Evolutionary conservation across 2,113 vertebrate species (phyloP).

Genomic region (Gymnocephalus cernua): DNA sequence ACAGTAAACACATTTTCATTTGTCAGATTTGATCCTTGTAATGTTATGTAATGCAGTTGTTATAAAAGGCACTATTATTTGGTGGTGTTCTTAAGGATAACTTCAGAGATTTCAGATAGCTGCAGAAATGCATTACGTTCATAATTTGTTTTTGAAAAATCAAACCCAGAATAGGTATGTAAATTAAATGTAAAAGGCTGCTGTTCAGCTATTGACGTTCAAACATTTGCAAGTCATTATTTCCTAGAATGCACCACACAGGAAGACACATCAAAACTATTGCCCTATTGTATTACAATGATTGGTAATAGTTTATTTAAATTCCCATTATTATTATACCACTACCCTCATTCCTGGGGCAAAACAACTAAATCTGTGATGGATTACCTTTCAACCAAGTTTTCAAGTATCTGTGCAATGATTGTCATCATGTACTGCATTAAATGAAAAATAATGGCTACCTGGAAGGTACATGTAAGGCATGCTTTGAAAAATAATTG

Average conservation of each 20-base stretch:
- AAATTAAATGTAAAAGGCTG: not conserved
- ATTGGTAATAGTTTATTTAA: not conserved
- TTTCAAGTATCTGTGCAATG: not conserved
- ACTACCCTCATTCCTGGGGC: not conserved
- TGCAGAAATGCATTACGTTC: not conserved
- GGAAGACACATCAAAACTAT: not conserved
- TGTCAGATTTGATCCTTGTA: not conserved
- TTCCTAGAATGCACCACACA: not conserved
- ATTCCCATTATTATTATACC: not conserved
- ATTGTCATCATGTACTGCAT: not conserved
- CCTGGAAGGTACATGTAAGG: not conserved
- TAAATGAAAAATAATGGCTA: not conserved
- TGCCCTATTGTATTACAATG: no score
- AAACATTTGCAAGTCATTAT: not conserved
- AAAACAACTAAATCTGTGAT: not conserved
- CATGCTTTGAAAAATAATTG: not conserved
- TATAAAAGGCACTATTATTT: not conserved
- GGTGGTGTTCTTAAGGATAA: not conserved
- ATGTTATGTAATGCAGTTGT: not conserved
- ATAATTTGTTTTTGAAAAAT: not conserved
- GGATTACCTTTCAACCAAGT: not conserved
- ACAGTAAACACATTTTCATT: not conserved
- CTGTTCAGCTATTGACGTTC: not conserved
- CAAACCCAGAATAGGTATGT: not conserved
- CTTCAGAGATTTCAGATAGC: not conserved